Conservation (phyloP, 2,113 vertebrate species). For the Passer domesticus region DNA sequence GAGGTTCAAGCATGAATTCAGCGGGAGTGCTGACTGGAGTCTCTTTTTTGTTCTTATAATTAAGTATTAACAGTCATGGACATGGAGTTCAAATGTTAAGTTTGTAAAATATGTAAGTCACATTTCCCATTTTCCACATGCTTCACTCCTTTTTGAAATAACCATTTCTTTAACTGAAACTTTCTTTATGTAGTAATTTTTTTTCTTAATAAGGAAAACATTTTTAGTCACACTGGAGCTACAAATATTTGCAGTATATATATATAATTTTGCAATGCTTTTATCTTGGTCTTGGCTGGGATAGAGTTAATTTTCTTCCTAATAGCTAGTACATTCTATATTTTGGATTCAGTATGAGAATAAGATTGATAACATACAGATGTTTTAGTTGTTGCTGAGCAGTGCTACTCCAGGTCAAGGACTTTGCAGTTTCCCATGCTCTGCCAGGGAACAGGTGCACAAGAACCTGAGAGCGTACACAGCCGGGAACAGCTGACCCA, state of each 20-base stretch:
- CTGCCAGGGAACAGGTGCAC: neutral
- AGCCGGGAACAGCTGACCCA: fast-evolving
- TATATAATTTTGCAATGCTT: neutral
- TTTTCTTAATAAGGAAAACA: neutral
- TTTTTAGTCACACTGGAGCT: neutral
- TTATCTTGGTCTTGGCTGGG: neutral
- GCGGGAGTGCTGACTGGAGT: neutral
- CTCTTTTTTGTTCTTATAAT: neutral
- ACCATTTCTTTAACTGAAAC: neutral
- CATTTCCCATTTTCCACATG: neutral
- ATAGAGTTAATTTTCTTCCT: neutral
- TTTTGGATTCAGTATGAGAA: neutral
- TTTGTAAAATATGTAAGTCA: neutral
- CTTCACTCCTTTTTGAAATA: neutral
- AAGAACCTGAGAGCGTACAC: neutral
- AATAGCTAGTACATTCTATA: neutral
- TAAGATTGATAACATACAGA: neutral
- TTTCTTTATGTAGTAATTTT: neutral
- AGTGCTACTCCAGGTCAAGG: neutral
- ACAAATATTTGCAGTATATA: neutral
- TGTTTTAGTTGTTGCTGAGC: neutral
- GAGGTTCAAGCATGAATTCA: neutral
- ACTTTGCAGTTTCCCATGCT: neutral
- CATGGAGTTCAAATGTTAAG: neutral
- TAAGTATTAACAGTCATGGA: neutral